Base-by-base conservation (phyloP, 2,888 invertebrate genomes). In the Prosapia bicincta region DNA sequence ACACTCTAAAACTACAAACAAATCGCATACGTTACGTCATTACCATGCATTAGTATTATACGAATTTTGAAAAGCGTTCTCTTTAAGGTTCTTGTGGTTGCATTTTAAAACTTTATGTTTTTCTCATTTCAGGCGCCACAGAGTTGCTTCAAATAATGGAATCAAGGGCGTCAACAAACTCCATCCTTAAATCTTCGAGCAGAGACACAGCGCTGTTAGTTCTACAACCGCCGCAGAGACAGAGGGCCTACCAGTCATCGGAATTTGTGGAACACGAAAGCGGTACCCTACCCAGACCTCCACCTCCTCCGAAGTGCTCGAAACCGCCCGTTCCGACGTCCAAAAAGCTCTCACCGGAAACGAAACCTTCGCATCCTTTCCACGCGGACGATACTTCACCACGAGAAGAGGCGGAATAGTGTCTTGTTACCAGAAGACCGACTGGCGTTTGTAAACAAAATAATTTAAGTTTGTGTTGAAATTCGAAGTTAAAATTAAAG, bases 261-360 rank as follows among this genome's bases (percentile, higher is more conserved):
- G 79, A 78, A 10, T 78, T 78, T 43, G 73, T 74, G 20, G 77
- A 77, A 74, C 67, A 71, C 26, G 69, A 75, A 23, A 54, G 54
- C 13, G 78, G 78, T 7, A 79, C 80, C 15, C 74, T 81, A 1
- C 81, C 81, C 1, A 72, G 81, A 65, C 80, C 81, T 3, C 81
- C 80, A 1, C 81, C 80, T 20, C 81, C 80, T 24, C 81, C 81
- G 2, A 81, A 80, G 69, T 77, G 77, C 20, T 89, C 89, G n/a
- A 84, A 88, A 72, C 88, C 89, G 13, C 88, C 88, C 13, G 32
- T 25, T 24, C 88, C 88, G 7, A 20, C 20, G 3, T 20, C 54
- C 2, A 54, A 9, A n/a, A 20, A n/a, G 20, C 38, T 13, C 3
- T 20, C 54, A n/a, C 54, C 54, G 3, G 54, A 54, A 20, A 5